phyloP scores from a whole-genome alignment of 2,888 invertebrate genomes.

The Drosophila falleni region DNA sequence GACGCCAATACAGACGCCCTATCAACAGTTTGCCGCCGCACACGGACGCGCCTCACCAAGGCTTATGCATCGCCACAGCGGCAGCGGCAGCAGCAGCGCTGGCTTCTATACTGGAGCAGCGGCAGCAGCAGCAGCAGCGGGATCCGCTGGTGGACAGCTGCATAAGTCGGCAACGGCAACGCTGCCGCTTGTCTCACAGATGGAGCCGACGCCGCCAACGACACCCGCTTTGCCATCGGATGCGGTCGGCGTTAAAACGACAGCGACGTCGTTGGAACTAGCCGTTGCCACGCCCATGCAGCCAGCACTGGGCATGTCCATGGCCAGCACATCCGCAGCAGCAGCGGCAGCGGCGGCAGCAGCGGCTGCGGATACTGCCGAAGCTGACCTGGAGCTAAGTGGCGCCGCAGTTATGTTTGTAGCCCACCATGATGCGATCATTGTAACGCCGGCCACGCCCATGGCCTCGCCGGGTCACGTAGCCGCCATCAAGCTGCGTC shows the following conservation, averaged over 20 bases:
- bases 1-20: constrained; percentile 61
- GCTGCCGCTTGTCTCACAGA: constrained; percentile 84
- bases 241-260: constrained; percentile 31
- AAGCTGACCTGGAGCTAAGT: constrained; percentile 53
- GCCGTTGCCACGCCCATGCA: constrained; percentile 36
- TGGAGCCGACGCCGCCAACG: constrained; percentile 84
- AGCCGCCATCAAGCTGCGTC: constrained; percentile 68
- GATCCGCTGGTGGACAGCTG: constrained; percentile 72
- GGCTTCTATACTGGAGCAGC: constrained; percentile 80
- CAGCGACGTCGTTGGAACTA: constrained; percentile 47
- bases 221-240: constrained; percentile 83
- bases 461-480: constrained; percentile 85
- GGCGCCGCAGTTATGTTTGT: constrained; percentile 65
- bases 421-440: constrained; percentile 83
- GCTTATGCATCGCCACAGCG: constrained; percentile 83
- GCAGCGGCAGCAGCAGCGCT: constrained; percentile 83
- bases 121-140: constrained; percentile 79
- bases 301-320: constrained; percentile 35
- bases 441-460: constrained; percentile 85
- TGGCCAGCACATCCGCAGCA: constrained; percentile 69
- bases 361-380: constrained; percentile 30
- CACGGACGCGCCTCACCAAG: constrained; percentile 83
- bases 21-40: constrained; percentile 72
- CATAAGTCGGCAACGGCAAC: constrained; percentile 85
- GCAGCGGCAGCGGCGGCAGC: constrained; percentile 54